These are phyloP conservation scores for Cenopis cana DNA, from an alignment of 2,888 invertebrate genomes.

Conservation along the genomic window DNA sequence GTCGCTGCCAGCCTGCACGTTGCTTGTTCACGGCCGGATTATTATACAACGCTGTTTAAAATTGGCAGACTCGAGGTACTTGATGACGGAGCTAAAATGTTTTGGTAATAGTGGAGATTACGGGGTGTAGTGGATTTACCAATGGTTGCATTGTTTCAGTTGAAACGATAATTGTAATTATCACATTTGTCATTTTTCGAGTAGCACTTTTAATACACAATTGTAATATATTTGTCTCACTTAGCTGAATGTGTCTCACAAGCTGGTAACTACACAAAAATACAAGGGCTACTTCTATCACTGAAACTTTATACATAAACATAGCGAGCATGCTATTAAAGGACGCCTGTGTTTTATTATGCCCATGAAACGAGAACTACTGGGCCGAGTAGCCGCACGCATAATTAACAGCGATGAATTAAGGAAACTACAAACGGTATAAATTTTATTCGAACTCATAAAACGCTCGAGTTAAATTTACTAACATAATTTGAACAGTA, in stretches of 20 bases:
- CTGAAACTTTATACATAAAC: not conserved
- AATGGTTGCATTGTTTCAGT: not conserved
- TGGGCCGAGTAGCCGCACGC: not conserved
- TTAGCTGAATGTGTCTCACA: too few relatives aligned
- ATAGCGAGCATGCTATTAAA: not conserved
- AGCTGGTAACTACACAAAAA: too few relatives aligned
- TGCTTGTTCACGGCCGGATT: not conserved
- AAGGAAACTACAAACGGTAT: not conserved
- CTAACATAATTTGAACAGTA: constrained; percentile 39
- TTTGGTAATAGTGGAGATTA: not conserved
- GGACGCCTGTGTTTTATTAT: not conserved
- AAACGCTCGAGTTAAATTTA: constrained; percentile 35
- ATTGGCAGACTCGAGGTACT: not conserved
- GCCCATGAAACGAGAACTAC: constrained; percentile 6
- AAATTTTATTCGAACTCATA: constrained; percentile 21
- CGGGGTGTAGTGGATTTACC: not conserved
- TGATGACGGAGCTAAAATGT: constrained; percentile 5
- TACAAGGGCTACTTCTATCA: not conserved
- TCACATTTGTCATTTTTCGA: too few relatives aligned
- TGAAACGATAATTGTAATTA: not conserved
- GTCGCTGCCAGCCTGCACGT: not conserved
- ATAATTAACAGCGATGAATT: constrained; percentile 1
- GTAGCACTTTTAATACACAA: too few relatives aligned
- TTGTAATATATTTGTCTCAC: too few relatives aligned
- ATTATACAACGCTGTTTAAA: not conserved